Conservation (phyloP, 2,113 vertebrate species). For the Colistium nudipinnis region DNA sequence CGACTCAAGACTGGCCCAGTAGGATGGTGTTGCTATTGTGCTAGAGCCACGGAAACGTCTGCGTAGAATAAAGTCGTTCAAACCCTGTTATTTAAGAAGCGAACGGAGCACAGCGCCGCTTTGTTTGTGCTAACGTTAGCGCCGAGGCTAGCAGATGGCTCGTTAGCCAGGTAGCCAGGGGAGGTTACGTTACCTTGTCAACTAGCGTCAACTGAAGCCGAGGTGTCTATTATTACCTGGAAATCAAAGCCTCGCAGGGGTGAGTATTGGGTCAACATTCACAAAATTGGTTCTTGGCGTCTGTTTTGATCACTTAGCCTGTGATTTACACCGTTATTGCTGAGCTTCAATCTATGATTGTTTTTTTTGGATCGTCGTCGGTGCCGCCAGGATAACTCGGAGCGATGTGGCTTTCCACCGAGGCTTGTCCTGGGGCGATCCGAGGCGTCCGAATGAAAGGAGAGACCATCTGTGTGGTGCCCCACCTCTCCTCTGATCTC, state of each 20-base stretch:
- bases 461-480: constrained; percentile 63
- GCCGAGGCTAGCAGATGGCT: constrained; percentile 35
- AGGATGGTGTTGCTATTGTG: background rate
- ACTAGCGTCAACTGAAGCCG: constrained; percentile 55
- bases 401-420: constrained; percentile 68
- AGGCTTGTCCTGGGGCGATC: constrained; percentile 11
- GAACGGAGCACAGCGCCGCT: background rate
- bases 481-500: constrained; percentile 29
- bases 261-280: constrained; percentile 18
- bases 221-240: background rate
- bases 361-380: no score
- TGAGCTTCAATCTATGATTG: background rate
- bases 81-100: background rate
- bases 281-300: no score
- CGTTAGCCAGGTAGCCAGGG: constrained; percentile 33
- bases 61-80: background rate
- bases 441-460: constrained; percentile 35
- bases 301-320: background rate
- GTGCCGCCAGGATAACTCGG: constrained; percentile 6
- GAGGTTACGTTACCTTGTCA: constrained; percentile 66
- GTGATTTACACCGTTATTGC: background rate
- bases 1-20: background rate
- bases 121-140: constrained; percentile 31
- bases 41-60: background rate
- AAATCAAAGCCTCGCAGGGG: constrained; percentile 14